Percentiles rank a stretch among this genome's conserved stretches.
These are phyloP conservation scores for Lacanobia oleracea DNA, from an alignment of 2,888 invertebrate species.

Conservation along the genomic window DNA sequence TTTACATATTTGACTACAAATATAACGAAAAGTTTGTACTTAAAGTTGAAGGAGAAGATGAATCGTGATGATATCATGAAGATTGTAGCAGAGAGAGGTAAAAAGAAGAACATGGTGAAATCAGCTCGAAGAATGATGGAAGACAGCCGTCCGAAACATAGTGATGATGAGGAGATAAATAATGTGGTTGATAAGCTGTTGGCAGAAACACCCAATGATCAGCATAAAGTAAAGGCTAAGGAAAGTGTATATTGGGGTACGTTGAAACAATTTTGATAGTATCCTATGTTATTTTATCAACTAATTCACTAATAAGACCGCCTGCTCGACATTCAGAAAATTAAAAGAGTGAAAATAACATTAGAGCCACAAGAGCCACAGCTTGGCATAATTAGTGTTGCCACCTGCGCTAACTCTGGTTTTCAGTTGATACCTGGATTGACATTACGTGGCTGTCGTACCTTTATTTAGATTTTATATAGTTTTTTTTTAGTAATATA, in stretches of 20 bases:
- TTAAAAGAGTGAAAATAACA: too few relatives aligned
- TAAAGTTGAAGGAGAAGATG: conserved; percentile 83
- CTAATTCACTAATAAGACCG: too few relatives aligned
- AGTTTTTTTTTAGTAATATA: too few relatives aligned
- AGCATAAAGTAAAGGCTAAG: conserved; percentile 74
- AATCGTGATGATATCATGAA: conserved; percentile 83
- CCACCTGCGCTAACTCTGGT: too few relatives aligned
- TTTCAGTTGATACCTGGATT: too few relatives aligned
- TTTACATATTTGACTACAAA: conserved; percentile 71
- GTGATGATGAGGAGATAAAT: conserved; percentile 70
- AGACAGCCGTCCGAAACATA: conserved; percentile 54
- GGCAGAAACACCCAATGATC: conserved; percentile 76
- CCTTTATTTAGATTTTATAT: too few relatives aligned
- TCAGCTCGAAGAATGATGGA: conserved; percentile 78
- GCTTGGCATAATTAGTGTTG: too few relatives aligned
- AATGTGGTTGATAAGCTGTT: conserved; percentile 80
- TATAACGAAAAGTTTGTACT: conserved; percentile 78
- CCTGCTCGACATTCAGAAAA: too few relatives aligned
- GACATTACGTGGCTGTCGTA: too few relatives aligned
- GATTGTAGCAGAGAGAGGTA: conserved; percentile 72
- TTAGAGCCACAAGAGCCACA: too few relatives aligned
- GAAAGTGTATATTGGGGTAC: conserved; percentile 83
- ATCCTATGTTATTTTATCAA: too few relatives aligned
- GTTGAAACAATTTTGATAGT: conserved; percentile 20
- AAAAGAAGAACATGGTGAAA: conserved; percentile 65